Percentiles rank a stretch among this genome's conserved stretches.
These are phyloP conservation scores for Orientallactaga sibirica DNA, from an alignment of 2,797 vertebrate species.

Conservation along the genomic window DNA sequence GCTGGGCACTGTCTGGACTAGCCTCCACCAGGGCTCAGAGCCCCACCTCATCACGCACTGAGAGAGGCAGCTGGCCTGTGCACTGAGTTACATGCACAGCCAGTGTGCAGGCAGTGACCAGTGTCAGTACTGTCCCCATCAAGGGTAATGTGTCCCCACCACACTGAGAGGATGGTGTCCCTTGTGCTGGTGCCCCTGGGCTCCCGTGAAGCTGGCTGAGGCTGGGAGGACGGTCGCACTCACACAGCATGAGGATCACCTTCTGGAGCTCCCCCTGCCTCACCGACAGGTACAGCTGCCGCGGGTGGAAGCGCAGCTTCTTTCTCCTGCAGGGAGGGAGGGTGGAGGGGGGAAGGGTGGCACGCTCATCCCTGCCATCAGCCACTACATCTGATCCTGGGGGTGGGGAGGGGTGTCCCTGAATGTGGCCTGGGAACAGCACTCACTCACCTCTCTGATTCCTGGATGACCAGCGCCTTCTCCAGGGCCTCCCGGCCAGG, in stretches of 20 bases:
- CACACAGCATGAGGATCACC: constrained; percentile 96
- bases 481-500: constrained; percentile 93
- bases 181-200: fast-evolving
- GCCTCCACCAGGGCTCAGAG: too few relatives aligned
- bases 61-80: too few relatives aligned
- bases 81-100: too few relatives aligned
- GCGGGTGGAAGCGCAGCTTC: constrained; percentile 95
- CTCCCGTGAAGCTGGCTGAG: too few relatives aligned
- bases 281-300: constrained; percentile 94
- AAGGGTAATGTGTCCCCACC: too few relatives aligned
- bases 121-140: too few relatives aligned
- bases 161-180: fast-evolving
- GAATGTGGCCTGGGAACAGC: fast-evolving
- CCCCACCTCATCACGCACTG: too few relatives aligned
- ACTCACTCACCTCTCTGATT: constrained; percentile 91
- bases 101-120: too few relatives aligned
- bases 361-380: neutral
- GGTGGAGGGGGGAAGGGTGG: too few relatives aligned
- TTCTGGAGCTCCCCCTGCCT: constrained; percentile 96
- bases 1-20: neutral
- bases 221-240: constrained; percentile 78
- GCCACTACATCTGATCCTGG: neutral
- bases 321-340: constrained; percentile 86
- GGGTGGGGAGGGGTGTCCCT: neutral
- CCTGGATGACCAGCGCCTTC: constrained; percentile 94